These are phyloP conservation scores for Scaptomyza montana DNA, from an alignment of 1,140 invertebrate genomes.

Conservation along the genomic window DNA sequence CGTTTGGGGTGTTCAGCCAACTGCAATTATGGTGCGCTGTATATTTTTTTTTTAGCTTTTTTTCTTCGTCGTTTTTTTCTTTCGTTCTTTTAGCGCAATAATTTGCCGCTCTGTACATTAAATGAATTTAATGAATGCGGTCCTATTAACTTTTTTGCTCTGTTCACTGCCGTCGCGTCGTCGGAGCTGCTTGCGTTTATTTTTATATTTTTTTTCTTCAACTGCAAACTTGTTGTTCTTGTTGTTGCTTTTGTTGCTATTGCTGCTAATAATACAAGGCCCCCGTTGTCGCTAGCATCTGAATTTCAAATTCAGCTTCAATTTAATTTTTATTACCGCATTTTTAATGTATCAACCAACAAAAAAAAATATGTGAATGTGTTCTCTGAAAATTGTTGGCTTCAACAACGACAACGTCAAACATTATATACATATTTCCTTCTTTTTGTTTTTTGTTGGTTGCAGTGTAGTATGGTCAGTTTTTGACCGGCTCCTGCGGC, in stretches of 20 bases:
- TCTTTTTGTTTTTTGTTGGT: neutral
- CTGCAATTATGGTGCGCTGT: conserved; percentile 71
- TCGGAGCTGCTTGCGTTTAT: conserved; percentile 22
- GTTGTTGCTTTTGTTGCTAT: conserved; percentile 4
- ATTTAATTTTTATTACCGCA: conserved; percentile 74
- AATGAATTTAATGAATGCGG: conserved; percentile 83
- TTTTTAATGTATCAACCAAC: conserved; percentile 42
- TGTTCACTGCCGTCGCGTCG: conserved; percentile 19
- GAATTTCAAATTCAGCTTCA: conserved; percentile 76
- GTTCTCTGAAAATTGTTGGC: conserved; percentile 13
- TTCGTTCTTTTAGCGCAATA: conserved; percentile 72
- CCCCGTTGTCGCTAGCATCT: conserved; percentile 60
- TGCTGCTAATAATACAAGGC: conserved; percentile 74
- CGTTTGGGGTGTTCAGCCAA: conserved; percentile 65
- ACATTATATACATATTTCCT: too few species aligned
- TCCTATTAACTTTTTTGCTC: conserved; percentile 81
- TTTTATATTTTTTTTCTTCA: conserved; percentile 24
- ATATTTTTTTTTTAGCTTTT: conserved; percentile 45
- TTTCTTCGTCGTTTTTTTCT: conserved; percentile 31
- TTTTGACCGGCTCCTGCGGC: conserved; percentile 31
- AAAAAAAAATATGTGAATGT: conserved; percentile 14
- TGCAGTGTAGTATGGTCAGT: conserved; percentile 27
- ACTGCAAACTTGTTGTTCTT: conserved; percentile 51
- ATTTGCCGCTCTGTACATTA: conserved; percentile 82
- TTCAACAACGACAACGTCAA: neutral